phyloP scores from a whole-genome alignment of 2,888 invertebrate genomes.

The Sarcophaga rosellei region DNA sequence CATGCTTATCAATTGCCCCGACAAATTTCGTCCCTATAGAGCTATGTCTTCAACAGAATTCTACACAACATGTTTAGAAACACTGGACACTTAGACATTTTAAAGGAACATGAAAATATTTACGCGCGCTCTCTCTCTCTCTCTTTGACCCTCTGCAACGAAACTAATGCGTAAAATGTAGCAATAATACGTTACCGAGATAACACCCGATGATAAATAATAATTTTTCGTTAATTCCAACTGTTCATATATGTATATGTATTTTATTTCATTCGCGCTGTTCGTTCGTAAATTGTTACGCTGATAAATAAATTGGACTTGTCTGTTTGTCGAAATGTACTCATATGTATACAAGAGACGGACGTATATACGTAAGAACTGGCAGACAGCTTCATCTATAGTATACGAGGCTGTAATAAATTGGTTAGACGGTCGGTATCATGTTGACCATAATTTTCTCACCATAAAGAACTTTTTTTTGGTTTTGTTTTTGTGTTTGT shows the following conservation, averaged over 20 bases:
- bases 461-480: slow-evolving; percentile 20
- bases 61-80: neutral
- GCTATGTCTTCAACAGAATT: too few species aligned
- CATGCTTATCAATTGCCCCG: too few species aligned
- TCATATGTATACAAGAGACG: neutral
- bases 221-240: slow-evolving; percentile 21
- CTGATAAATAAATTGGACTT: slow-evolving; percentile 38
- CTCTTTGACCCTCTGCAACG: neutral
- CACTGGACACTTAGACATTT: neutral
- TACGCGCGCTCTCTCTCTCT: neutral
- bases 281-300: slow-evolving; percentile 23
- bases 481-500: slow-evolving; percentile 16
- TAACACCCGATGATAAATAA: slow-evolving; percentile 1
- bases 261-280: neutral
- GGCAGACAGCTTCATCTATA: slow-evolving; percentile 22
- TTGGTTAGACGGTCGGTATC: neutral
- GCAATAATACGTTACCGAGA: slow-evolving; percentile 14
- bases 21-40: too few species aligned
- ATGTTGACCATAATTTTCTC: slow-evolving; percentile 57
- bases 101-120: neutral
- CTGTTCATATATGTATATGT: neutral
- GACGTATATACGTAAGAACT: too few species aligned
- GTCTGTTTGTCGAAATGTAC: slow-evolving; percentile 19
- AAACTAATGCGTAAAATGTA: slow-evolving; percentile 27
- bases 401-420: neutral